A percentile compares a stretch with the other conserved stretches of the same genome.
These are phyloP conservation scores for Crotalus helleri DNA, from an alignment of 2,113 vertebrate genomes.

Conservation along the genomic window DNA sequence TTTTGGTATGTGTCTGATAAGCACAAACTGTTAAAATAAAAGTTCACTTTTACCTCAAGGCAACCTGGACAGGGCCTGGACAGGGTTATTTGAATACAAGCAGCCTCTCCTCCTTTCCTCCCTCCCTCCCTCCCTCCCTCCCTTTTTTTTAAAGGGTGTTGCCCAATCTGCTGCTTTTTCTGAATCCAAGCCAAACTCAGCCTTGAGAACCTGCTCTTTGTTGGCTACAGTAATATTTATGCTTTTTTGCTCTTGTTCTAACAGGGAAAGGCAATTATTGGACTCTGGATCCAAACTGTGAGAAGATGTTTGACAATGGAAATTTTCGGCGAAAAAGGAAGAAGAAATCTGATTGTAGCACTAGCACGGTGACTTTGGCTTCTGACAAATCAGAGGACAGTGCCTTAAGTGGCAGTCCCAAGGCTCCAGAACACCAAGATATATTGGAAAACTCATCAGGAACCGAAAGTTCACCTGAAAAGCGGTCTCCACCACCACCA, in stretches of 20 bases:
- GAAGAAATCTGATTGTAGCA: constrained; percentile 85
- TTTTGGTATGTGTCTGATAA: not conserved
- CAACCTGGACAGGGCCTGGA: not conserved
- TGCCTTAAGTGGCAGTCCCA: constrained; percentile 67
- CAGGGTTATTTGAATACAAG: constrained; percentile 3
- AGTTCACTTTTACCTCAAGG: not conserved
- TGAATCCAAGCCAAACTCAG: constrained; percentile 20
- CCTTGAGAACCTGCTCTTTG: not conserved
- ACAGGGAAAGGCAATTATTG: constrained; percentile 99
- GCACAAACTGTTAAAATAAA: not conserved
- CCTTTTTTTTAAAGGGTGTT: not conserved
- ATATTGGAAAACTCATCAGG: constrained; percentile 68
- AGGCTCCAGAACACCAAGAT: constrained; percentile 72
- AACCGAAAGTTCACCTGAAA: constrained; percentile 69
- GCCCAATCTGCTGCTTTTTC: constrained; percentile 8
- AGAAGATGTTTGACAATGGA: constrained; percentile 99
- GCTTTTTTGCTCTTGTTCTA: constrained; percentile 23
- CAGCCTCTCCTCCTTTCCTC: not conserved
- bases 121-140: not conserved
- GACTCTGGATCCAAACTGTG: constrained; percentile 98
- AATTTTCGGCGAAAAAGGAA: constrained; percentile 98
- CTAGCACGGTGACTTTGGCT: constrained; percentile 55
- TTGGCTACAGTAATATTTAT: constrained; percentile 20
- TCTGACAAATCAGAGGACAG: constrained; percentile 79
- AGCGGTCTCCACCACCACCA: constrained; percentile 70